Conservation (phyloP, 2,797 vertebrate species). For the Gymnoscopelus microlampas region DNA sequence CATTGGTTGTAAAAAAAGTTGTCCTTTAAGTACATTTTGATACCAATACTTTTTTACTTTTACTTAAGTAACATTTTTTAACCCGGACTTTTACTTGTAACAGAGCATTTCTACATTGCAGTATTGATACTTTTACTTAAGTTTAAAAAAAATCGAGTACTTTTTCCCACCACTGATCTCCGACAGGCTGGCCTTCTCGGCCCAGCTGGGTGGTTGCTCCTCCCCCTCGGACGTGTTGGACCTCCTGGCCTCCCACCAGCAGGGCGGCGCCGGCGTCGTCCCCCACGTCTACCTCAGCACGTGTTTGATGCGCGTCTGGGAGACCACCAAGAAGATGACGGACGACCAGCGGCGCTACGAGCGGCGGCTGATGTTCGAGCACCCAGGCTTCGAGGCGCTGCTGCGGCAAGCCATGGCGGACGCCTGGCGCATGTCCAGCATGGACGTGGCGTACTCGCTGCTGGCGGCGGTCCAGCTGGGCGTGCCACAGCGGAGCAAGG, state of each 20-base stretch:
- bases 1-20: no score
- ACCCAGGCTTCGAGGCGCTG: constrained; percentile 80
- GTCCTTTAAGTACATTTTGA: no score
- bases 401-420: constrained; percentile 75
- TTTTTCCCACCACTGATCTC: no score
- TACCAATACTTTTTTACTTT: no score
- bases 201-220: constrained; percentile 66
- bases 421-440: constrained; percentile 59
- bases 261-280: constrained; percentile 28
- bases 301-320: constrained; percentile 83
- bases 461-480: constrained; percentile 83
- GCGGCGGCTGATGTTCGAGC: constrained; percentile 84
- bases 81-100: no score
- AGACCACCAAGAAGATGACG: constrained; percentile 77
- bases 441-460: constrained; percentile 80
- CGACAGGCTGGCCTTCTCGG: constrained; percentile 29
- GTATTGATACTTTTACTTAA: no score
- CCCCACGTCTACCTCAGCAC: constrained; percentile 65
- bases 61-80: no score
- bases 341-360: constrained; percentile 82
- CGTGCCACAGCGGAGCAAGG: constrained; percentile 82
- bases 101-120: no score
- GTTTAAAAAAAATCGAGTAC: no score
- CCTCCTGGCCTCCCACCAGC: constrained; percentile 44
- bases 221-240: constrained; percentile 89